phyloP scores from a whole-genome alignment of 2,113 vertebrate genomes.

The western clawed frog (Xenopus tropicalis) region UCB_Xtro_10.0 CM004452.2:40574001-40574500 shows the following conservation, averaged over 20 bases:
- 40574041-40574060: conserved; percentile 40
- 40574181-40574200: conserved; percentile 27
- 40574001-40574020: conserved; percentile 37
- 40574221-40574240: not conserved
- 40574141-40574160: conserved; percentile 29
- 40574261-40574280: not conserved
- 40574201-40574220: conserved; percentile 21
- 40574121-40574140: conserved; percentile 9
- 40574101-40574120: conserved; percentile 33
- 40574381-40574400: too few relatives aligned
- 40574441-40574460: too few relatives aligned
- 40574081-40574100: conserved; percentile 40
- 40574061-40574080: conserved; percentile 42
- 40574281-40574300: not conserved
- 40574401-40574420: too few relatives aligned
- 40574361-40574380: too few relatives aligned
- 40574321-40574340: not conserved
- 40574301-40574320: not conserved
- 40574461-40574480: too few relatives aligned
- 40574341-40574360: too few relatives aligned
- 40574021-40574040: conserved; percentile 40
- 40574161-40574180: conserved; percentile 43
- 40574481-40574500: too few relatives aligned
- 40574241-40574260: not conserved
- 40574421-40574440: too few relatives aligned